These are phyloP conservation scores for Tryphoninae sp. DNA, from an alignment of 2,888 invertebrate genomes.

Conservation along the genomic window DNA sequence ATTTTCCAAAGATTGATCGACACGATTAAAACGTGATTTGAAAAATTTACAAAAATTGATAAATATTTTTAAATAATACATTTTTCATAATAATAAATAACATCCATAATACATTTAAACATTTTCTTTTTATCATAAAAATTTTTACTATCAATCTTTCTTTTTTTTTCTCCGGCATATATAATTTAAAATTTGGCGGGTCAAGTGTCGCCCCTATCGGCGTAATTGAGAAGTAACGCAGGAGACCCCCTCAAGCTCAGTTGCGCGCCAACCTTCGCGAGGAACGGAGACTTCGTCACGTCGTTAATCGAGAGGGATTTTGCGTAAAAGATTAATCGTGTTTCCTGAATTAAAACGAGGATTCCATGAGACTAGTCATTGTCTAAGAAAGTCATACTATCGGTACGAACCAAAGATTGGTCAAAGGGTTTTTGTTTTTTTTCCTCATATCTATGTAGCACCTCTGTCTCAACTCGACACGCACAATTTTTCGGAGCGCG, in stretches of 20 bases:
- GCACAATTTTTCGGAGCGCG: constrained; percentile 40
- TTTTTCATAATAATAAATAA: background rate
- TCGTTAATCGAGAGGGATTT: constrained; percentile 27
- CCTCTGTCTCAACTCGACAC: constrained; percentile 38
- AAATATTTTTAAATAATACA: background rate
- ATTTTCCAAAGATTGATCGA: background rate
- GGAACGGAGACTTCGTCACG: constrained; percentile 43
- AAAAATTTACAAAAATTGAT: background rate
- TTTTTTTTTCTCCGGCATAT: constrained; percentile 19
- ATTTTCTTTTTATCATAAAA: background rate
- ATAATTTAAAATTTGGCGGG: constrained; percentile 50
- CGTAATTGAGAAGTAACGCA: constrained; percentile 42
- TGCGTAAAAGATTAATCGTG: constrained; percentile 41
- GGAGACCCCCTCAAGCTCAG: constrained; percentile 54
- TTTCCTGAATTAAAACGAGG: constrained; percentile 55
- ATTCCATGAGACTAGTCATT: constrained; percentile 50
- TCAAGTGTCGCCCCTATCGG: constrained; percentile 50
- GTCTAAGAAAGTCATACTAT: constrained; percentile 47
- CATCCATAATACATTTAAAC: background rate
- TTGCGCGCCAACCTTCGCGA: constrained; percentile 66
- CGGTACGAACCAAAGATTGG: constrained; percentile 53
- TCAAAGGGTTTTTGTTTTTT: constrained; percentile 10
- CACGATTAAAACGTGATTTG: background rate
- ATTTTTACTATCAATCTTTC: constrained; percentile 18
- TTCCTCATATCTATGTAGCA: constrained; percentile 31